A percentile compares a stretch with the other conserved stretches of the same genome.
Conservation (phyloP, 2,113 vertebrate genomes). For the Pseudopodoces humilis region DNA sequence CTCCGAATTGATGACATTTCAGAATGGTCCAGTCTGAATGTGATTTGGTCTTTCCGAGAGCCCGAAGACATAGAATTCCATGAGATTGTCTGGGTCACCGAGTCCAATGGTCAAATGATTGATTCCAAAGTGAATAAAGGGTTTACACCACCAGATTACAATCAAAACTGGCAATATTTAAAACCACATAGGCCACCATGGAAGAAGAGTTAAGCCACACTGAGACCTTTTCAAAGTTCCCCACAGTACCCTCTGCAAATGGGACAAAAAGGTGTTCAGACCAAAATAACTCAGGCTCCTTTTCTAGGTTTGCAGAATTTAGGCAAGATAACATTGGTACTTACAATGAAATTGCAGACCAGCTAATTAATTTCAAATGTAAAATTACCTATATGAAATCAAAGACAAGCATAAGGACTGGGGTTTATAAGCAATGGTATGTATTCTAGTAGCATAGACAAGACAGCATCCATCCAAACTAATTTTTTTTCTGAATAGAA, state of each 20-base stretch:
- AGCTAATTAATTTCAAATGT: neutral
- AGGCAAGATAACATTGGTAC: neutral
- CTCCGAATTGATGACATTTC: accelerated
- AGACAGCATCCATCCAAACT: neutral
- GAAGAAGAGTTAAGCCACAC: neutral
- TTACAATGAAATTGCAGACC: neutral
- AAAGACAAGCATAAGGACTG: neutral
- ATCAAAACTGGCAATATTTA: neutral
- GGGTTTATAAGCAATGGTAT: neutral
- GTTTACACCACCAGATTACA: neutral
- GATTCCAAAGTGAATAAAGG: neutral
- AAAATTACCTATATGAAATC: neutral
- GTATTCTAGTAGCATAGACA: neutral
- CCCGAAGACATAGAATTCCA: neutral
- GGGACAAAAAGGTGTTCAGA: neutral
- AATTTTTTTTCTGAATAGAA: neutral
- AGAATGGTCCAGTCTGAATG: neutral
- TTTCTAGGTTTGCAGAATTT: neutral
- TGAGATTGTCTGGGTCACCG: neutral
- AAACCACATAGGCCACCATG: neutral
- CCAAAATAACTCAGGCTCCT: neutral
- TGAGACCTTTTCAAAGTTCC: neutral
- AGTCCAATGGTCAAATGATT: neutral
- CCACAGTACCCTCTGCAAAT: neutral
- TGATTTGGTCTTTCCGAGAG: neutral